Conservation (phyloP, 2,797 vertebrate species). For the Nasua narica region DNA sequence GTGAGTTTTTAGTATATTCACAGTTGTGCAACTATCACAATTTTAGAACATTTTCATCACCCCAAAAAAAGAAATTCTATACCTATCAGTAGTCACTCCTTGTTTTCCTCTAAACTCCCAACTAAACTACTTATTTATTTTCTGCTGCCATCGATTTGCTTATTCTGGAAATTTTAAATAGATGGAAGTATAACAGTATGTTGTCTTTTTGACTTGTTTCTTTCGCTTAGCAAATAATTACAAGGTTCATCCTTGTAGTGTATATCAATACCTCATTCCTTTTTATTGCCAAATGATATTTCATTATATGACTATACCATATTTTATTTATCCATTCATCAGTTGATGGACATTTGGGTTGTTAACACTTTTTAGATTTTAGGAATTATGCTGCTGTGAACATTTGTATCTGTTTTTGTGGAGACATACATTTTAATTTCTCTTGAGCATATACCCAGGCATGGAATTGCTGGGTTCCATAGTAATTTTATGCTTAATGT, state of each 20-base stretch:
- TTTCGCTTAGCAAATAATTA: not conserved
- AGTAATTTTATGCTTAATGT: not conserved
- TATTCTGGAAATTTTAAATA: not conserved
- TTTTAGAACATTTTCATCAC: conserved; percentile 18
- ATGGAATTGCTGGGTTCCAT: conserved; percentile 15
- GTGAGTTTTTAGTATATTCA: not conserved
- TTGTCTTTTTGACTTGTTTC: not conserved
- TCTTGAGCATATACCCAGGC: not conserved
- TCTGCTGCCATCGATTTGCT: not conserved
- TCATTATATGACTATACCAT: not conserved
- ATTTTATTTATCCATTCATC: not conserved
- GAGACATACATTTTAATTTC: not conserved
- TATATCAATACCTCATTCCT: not conserved
- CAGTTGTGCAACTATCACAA: not conserved
- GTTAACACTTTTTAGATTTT: not conserved
- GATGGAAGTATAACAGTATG: not conserved
- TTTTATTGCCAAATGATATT: conserved; percentile 13
- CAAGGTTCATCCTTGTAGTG: not conserved
- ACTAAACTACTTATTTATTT: not conserved
- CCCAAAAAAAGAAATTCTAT: not conserved
- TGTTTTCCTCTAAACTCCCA: not conserved
- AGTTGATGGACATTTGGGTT: not conserved
- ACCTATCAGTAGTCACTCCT: not conserved
- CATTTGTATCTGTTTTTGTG: not conserved
- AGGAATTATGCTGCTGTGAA: not conserved